Base-by-base conservation (phyloP, 2,113 vertebrate species). In the Forbesichthys papilliferus region DNA sequence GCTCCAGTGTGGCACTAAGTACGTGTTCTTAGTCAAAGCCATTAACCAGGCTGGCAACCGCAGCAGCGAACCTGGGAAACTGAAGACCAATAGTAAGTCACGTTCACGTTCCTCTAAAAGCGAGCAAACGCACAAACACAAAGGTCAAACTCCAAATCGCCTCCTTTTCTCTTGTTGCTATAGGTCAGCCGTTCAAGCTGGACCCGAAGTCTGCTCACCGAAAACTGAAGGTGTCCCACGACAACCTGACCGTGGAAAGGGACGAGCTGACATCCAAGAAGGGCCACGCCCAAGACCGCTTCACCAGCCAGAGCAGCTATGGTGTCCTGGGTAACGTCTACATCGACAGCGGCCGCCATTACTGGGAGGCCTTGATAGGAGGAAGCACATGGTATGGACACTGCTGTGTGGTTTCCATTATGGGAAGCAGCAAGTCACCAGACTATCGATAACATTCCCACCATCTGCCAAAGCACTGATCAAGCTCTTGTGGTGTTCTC, bases 11-110 rank as follows among this genome's bases (percentile, higher is more conserved):
- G 98, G 98, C 73, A 99, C 96, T 27, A 96, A 95, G 89, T 99
- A 99, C 86, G 94, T 99, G 90, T 99, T 99, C 88, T 87, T 98
- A 20, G 96, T 99, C 74, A 99, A 98, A 86, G 96, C 98, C 80
- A 98, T 99, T 84, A 99, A 99, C 86, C 98, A 98, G 90, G 98
- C 98, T 0, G 98, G 98, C 79, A 97, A 88, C 86, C 95, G 96
- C 58, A 98, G 93, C 91, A 99, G 98, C 0, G 94, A 97, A 65
- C 96, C 97, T 0, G 96, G 95, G 69, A 98, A 95, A 75, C 89
- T 99, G 77, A 99, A 99, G 86, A 99, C 98, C 71, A 99, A 99
- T 90, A 99, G 98, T 99, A 90, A 85, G 96, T 92, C 63, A 27
- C 20, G 13, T 54, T 42, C 18, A 4, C n/a, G 12, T 8, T 13